These are phyloP conservation scores for Propsilocerus akamusi DNA, from an alignment of 1,140 invertebrate species.

Conservation along the genomic window DNA sequence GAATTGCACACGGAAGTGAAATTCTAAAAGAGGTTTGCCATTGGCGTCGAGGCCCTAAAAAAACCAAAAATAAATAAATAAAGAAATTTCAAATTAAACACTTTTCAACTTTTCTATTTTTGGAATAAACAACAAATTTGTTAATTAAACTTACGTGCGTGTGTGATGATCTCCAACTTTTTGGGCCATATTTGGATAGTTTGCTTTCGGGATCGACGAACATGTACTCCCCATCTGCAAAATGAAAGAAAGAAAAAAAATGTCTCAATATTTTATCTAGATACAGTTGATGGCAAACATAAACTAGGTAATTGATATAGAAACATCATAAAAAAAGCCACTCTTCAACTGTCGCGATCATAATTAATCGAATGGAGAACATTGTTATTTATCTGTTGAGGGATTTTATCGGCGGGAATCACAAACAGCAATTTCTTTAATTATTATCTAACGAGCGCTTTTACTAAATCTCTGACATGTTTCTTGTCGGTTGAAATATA, in stretches of 20 bases:
- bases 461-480: too few species aligned
- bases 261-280: too few species aligned
- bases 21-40: conserved; percentile 70
- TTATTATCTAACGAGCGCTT: too few species aligned
- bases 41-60: conserved; percentile 73
- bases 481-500: too few species aligned
- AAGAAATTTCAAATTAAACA: conserved; percentile 1
- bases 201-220: conserved; percentile 88
- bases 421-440: too few species aligned
- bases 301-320: too few species aligned
- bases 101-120: neutral
- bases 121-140: neutral
- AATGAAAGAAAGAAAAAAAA: too few species aligned
- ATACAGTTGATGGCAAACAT: too few species aligned
- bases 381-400: too few species aligned
- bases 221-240: conserved; percentile 84
- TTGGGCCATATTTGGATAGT: conserved; percentile 87
- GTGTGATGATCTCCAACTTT: conserved; percentile 83
- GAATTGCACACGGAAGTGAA: conserved; percentile 86
- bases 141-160: conserved; percentile 54
- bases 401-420: too few species aligned
- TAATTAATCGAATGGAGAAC: too few species aligned
- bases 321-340: neutral
- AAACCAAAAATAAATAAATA: conserved; percentile 15
- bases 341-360: neutral